Evolutionary conservation across 2,113 vertebrate genomes (phyloP).

Genomic region (Melanerpes aurifrons): DNA sequence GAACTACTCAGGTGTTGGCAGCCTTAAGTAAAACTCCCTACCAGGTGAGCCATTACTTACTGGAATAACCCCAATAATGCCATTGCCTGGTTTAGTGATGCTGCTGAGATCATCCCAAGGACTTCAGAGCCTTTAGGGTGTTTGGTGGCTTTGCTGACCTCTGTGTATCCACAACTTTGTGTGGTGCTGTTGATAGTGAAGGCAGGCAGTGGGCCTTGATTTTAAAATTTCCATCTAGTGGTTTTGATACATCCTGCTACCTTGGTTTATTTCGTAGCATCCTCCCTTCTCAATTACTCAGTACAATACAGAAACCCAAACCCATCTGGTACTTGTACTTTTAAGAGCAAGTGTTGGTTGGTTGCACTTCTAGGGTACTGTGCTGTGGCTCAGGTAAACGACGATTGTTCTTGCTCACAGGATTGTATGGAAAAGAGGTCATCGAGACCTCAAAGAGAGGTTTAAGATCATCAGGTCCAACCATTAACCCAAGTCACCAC

Average conservation of each 20-base stretch:
- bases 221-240: too few relatives aligned
- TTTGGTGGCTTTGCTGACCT: background rate
- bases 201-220: too few relatives aligned
- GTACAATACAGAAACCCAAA: background rate
- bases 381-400: background rate
- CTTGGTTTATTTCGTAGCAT: background rate
- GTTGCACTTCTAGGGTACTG: accelerated
- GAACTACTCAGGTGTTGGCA: accelerated
- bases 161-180: too few relatives aligned
- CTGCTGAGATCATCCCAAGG: background rate
- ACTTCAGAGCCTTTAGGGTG: background rate
- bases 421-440: background rate
- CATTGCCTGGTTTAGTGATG: background rate
- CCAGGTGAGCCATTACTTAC: accelerated
- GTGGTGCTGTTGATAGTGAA: accelerated
- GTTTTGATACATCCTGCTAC: too few relatives aligned
- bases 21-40: background rate
- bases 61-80: background rate
- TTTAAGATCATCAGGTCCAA: too few relatives aligned
- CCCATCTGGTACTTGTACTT: background rate
- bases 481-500: too few relatives aligned
- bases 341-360: background rate
- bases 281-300: background rate
- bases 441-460: background rate
- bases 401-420: background rate